Evolutionary conservation across 2,113 vertebrate genomes (phyloP).

Genomic region (Poeciliopsis prolifica): DNA sequence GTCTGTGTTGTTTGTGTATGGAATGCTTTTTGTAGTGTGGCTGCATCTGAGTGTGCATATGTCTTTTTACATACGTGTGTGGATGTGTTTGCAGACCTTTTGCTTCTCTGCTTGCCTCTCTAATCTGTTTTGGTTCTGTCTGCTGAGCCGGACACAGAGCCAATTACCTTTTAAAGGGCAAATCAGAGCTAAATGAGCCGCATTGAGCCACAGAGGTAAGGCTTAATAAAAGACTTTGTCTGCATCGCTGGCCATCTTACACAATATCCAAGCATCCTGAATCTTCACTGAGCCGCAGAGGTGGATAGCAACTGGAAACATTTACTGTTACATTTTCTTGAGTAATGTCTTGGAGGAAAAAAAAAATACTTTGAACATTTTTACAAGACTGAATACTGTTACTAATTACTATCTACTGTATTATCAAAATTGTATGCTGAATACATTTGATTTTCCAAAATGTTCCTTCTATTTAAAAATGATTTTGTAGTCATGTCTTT

Average conservation of each 20-base stretch:
- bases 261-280: constrained; percentile 18
- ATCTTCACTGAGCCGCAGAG: constrained; percentile 11
- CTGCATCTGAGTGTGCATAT: constrained; percentile 10
- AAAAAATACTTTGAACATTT: too few relatives aligned
- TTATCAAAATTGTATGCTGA: too few relatives aligned
- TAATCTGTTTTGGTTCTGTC: constrained; percentile 81
- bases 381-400: too few relatives aligned
- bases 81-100: constrained; percentile 55
- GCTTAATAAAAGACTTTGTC: constrained; percentile 64
- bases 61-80: constrained; percentile 14
- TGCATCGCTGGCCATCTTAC: constrained; percentile 47
- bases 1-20: constrained; percentile 9
- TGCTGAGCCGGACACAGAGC: constrained; percentile 77
- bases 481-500: too few relatives aligned
- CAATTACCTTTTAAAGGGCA: constrained; percentile 82
- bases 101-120: constrained; percentile 43
- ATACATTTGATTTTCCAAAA: too few relatives aligned
- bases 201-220: constrained; percentile 57
- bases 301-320: neutral
- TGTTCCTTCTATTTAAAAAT: too few relatives aligned
- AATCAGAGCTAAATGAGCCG: constrained; percentile 75
- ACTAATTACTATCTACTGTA: too few relatives aligned
- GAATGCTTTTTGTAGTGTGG: constrained; percentile 7
- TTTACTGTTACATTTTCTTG: neutral
- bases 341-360: too few relatives aligned